Evolutionary conservation across 2,888 invertebrate genomes (phyloP).

Genomic region (Apotomis capreana): DNA sequence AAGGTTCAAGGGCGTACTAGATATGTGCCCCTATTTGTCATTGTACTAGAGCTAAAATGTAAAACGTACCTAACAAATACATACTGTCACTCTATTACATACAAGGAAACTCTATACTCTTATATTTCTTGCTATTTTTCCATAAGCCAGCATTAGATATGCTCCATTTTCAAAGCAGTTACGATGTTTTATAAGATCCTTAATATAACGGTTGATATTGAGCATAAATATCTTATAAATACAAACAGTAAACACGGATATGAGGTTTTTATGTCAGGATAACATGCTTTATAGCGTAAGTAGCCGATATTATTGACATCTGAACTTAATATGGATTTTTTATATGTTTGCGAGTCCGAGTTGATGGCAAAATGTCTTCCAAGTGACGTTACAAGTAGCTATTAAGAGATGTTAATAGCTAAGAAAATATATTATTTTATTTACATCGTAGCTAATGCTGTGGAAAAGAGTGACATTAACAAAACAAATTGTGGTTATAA

Average conservation of each 20-base stretch:
- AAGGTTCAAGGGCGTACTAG: not conserved
- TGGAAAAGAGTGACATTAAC: conserved; percentile 34
- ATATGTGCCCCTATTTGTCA: too few relatives aligned
- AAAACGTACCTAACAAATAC: too few relatives aligned
- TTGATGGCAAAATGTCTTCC: conserved; percentile 36
- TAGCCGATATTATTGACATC: conserved; percentile 36
- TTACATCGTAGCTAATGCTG: conserved; percentile 30
- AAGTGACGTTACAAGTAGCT: conserved; percentile 33
- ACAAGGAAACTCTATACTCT: too few relatives aligned
- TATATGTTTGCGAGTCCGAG: conserved; percentile 36
- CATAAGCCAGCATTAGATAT: not conserved
- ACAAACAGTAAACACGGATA: conserved; percentile 36
- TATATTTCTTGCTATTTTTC: too few relatives aligned
- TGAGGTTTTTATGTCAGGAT: conserved; percentile 31
- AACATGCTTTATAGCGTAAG: conserved; percentile 40
- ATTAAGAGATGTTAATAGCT: conserved; percentile 35
- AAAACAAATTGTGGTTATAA: conserved; percentile 21
- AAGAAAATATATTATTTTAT: conserved; percentile 35
- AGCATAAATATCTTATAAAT: conserved; percentile 31
- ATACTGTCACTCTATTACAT: too few relatives aligned
- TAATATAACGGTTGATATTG: conserved; percentile 1
- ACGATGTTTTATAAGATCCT: not conserved
- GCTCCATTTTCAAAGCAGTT: not conserved
- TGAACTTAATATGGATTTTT: conserved; percentile 37
- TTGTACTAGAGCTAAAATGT: too few relatives aligned